Base-by-base conservation (phyloP, 2,113 vertebrate species). In the Ophiodon elongatus region DNA sequence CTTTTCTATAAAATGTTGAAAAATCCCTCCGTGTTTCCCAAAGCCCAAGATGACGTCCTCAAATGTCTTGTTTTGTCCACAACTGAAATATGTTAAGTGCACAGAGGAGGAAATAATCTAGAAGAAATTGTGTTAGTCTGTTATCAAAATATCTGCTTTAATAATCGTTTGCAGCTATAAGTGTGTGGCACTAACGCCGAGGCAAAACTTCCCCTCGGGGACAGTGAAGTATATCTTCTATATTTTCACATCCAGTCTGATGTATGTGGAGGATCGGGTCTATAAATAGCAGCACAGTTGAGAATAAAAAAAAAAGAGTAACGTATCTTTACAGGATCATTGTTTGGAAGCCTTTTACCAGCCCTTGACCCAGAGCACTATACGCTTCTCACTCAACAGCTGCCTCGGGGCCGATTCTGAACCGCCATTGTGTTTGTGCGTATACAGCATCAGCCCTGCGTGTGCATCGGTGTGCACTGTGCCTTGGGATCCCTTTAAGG, bases 271-370 rank as follows among this genome's bases (percentile, higher is more conserved):
- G 45, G 10, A 39, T 52, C 68, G 27, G n/a, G 3, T 73, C 27
- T 67, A 43, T 82, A 68, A n/a, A 79, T 74, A 68, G 41, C 1
- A 4, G 39, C 39, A 39, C 17, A 74, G 13, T 56, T 81, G 59
- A 57, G 43, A 59, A 45, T 68, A 39, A 9, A 68, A 72, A 45
- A 82, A 63, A 75, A n/a, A n/a, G 14, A 45, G 43, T 1, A 59
- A 31, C 41, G 2, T 76, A 1, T 73, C 6, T 39, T 70, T 47
- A 59, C 57, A 63, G 45, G 52, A 31, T 76, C 8, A 33, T 73
- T 84, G 73, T 75, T 73, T 92, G 66, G 72, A 76, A 84, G 65
- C 64, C 52, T 82, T 84, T 90, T 84, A 85, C 25, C 66, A 56
- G 54, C 31, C 56, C 35, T 50, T 8, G 75, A 76, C 82, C 72